Evolutionary conservation across 1,140 invertebrate species (phyloP), one percentile per base, ranked within the genome.

Genomic region (Drosophila ironensis): DNA sequence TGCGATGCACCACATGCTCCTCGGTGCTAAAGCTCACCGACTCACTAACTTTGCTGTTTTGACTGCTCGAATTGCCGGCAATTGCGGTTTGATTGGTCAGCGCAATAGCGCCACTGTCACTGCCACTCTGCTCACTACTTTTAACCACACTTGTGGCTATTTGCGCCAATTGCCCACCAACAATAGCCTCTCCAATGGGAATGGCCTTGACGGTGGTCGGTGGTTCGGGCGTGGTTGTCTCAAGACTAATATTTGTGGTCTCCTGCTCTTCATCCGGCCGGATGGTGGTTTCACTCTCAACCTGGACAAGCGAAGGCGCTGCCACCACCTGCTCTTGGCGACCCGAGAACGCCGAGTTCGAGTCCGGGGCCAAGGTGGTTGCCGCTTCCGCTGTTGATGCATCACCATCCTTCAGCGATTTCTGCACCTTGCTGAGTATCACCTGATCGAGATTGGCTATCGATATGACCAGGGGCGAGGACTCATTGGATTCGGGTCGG

Each of bases 391-490:
- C n/a, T n/a, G n/a, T n/a, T 14, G 30, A 5, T 53, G 44, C 40
- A 4, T 11, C 30, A 12, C 19, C 25, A 11, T 56, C 77, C 22
- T 51, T 46, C 27, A 77, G 67, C 40, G 70, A 59, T 51, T 63
- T 64, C 40, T 68, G 68, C 45, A 88, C 86, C 68, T 90, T 90
- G 78, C 87, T 90, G 25, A 90, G 63, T 44, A 90, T 87, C 46
- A 90, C 89, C 69, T 88, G 82, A 67, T 91, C 90, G 61, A 90
- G 76, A 72, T 89, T 90, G 48, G 89, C 86, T 72, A 91, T 89
- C 16, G 90, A 90, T 50, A 90, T 90, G 33, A 90, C 82, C 51
- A 89, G 72, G 71, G 72, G 91, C 89, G 88, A 77, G 74, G 87
- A 84, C 66, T 90, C 89, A 86, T 90, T 90, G 46, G 89, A 90